phyloP scores from a whole-genome alignment of 2,113 vertebrate species.

The Elgaria multicarinata region DNA sequence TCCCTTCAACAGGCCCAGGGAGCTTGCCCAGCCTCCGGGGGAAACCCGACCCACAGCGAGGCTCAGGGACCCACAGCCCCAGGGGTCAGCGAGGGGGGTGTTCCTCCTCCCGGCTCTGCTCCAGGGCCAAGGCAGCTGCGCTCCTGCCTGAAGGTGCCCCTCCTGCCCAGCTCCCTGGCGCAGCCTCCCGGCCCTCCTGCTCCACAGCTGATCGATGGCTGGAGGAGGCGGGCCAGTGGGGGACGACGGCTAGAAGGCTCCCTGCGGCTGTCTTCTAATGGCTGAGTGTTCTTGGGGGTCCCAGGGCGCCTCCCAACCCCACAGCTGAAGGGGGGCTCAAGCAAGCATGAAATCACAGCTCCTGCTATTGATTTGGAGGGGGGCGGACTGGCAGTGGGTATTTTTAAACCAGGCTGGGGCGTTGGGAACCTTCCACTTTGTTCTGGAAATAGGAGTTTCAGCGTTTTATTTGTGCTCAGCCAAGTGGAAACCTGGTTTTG shows the following conservation, averaged over 20 bases:
- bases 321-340: background rate
- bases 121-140: too few species aligned
- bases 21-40: too few species aligned
- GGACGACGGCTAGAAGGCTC: too few species aligned
- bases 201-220: background rate
- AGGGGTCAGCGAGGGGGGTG: too few species aligned
- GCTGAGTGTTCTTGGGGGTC: fast-evolving
- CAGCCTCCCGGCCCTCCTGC: background rate
- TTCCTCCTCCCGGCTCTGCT: too few species aligned
- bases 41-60: too few species aligned
- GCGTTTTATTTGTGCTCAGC: conserved; percentile 28
- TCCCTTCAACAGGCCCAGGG: too few species aligned
- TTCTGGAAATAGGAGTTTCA: conserved; percentile 59
- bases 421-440: background rate
- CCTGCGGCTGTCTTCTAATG: background rate
- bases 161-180: too few species aligned
- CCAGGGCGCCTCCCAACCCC: background rate
- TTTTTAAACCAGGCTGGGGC: background rate
- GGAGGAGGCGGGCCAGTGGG: too few species aligned
- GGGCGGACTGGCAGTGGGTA: background rate
- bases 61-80: too few species aligned
- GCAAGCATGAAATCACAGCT: background rate
- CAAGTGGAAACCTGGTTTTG: background rate
- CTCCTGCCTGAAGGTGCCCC: too few species aligned
- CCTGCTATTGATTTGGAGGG: background rate